These are phyloP conservation scores for Tetragonula clypearis DNA, from an alignment of 1,140 invertebrate species.

Conservation along the genomic window DNA sequence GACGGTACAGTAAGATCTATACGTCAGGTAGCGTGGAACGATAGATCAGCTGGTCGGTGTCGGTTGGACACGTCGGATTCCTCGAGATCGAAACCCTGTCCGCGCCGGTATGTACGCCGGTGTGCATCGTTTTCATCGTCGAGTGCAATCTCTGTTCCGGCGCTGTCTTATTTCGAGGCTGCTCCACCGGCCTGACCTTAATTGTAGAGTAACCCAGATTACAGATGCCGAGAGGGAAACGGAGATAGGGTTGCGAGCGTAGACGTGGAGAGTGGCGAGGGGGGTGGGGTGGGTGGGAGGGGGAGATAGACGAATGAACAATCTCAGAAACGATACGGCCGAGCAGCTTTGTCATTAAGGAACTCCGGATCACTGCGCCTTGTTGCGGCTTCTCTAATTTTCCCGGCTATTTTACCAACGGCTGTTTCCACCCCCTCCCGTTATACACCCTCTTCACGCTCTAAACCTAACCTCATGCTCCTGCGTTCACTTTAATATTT, in stretches of 20 bases:
- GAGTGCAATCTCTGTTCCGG: conserved; percentile 56
- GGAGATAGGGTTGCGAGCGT: conserved; percentile 5
- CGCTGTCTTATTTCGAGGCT: conserved; percentile 53
- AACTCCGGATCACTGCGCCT: conserved; percentile 41
- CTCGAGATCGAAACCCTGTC: not conserved
- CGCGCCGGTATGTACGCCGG: not conserved
- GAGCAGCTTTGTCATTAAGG: conserved; percentile 61
- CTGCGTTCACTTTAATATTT: not conserved
- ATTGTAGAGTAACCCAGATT: conserved; percentile 69
- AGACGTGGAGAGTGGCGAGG: not conserved
- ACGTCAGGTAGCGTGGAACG: not conserved
- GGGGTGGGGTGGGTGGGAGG: not conserved
- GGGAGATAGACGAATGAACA: conserved; percentile 47
- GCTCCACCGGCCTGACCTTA: conserved; percentile 62
- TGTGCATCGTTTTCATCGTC: conserved; percentile 42
- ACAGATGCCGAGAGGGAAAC: conserved; percentile 58
- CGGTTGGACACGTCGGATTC: not conserved
- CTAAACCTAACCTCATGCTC: not conserved
- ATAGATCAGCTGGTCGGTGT: not conserved
- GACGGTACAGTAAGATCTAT: not conserved
- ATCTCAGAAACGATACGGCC: conserved; percentile 61
- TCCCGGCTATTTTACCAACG: conserved; percentile 29
- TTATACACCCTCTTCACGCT: not conserved
- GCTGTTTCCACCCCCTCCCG: not conserved
- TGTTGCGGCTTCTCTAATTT: conserved; percentile 60